Evolutionary conservation across 2,888 invertebrate genomes (phyloP).

Genomic region (Heteropelma amictum): DNA sequence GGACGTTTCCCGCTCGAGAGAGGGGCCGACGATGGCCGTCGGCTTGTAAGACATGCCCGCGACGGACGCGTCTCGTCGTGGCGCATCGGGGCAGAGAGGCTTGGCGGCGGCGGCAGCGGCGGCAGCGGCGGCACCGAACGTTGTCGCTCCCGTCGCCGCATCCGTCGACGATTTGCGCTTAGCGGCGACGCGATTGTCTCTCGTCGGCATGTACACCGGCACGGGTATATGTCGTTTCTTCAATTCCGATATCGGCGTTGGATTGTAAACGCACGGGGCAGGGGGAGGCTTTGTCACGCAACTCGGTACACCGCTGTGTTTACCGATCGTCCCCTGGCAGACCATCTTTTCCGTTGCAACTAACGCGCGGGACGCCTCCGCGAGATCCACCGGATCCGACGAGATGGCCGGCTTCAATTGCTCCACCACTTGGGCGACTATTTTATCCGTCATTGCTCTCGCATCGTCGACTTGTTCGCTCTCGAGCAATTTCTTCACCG

Average conservation of each 20-base stretch:
- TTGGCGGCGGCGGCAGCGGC: too few species aligned
- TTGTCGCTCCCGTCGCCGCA: slow-evolving; percentile 61
- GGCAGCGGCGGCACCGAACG: too few species aligned
- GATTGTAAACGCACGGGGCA: slow-evolving; percentile 79
- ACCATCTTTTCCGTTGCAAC: slow-evolving; percentile 14
- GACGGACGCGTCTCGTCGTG: slow-evolving; percentile 62
- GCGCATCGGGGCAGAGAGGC: slow-evolving; percentile 67
- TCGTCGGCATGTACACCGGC: slow-evolving; percentile 71
- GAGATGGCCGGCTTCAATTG: slow-evolving; percentile 76
- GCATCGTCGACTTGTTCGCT: slow-evolving; percentile 77
- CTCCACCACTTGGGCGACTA: slow-evolving; percentile 80
- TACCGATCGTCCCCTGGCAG: slow-evolving; percentile 47
- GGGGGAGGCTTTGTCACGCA: slow-evolving; percentile 65
- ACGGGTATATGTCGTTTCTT: slow-evolving; percentile 77
- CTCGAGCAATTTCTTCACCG: slow-evolving; percentile 82
- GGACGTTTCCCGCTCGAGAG: slow-evolving; percentile 54
- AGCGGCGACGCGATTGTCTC: slow-evolving; percentile 69
- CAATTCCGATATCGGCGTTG: slow-evolving; percentile 83
- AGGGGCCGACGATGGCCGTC: slow-evolving; percentile 66
- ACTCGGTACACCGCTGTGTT: slow-evolving; percentile 66
- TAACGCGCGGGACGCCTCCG: slow-evolving; percentile 39
- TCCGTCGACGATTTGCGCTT: slow-evolving; percentile 74
- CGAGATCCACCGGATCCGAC: slow-evolving; percentile 50
- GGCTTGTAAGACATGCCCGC: slow-evolving; percentile 71
- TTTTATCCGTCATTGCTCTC: slow-evolving; percentile 78